These are phyloP conservation scores for Dendrolimus punctatus DNA, from an alignment of 1,140 invertebrate genomes.

Conservation along the genomic window DNA sequence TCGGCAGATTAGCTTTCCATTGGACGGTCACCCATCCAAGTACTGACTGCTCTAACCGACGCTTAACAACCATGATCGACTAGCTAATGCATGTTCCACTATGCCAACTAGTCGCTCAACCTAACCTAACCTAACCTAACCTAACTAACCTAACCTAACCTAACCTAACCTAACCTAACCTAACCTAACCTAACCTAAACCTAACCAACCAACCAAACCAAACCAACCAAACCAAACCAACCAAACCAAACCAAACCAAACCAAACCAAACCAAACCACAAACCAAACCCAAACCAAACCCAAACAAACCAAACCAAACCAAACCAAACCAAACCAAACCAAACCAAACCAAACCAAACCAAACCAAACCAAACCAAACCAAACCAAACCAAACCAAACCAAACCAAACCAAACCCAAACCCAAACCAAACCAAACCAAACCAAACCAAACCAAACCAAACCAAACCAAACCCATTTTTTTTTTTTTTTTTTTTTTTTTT, in stretches of 20 bases:
- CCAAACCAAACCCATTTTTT: background rate
- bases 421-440: slow-evolving; percentile 39
- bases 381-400: background rate
- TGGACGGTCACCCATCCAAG: no score
- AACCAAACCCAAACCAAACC: no score
- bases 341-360: slow-evolving; percentile 13
- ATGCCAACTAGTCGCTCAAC: no score
- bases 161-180: slow-evolving; percentile 14
- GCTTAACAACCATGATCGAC: no score
- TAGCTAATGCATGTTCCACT: no score
- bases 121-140: slow-evolving; percentile 18
- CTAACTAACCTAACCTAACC: slow-evolving; percentile 19
- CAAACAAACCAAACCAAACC: no score
- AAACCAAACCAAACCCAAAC: slow-evolving; percentile 32
- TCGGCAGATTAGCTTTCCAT: no score
- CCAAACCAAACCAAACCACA: no score
- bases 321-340: slow-evolving; percentile 4
- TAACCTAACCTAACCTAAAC: slow-evolving; percentile 17
- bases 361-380: slow-evolving; percentile 5
- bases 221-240: slow-evolving; percentile 20
- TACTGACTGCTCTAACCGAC: no score
- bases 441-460: slow-evolving; percentile 27
- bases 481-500: no score
- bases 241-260: slow-evolving; percentile 7
- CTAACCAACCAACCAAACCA: slow-evolving; percentile 18